Base-by-base conservation (phyloP, 1,140 invertebrate genomes). In the Aphaenogaster ashmeadi region DNA sequence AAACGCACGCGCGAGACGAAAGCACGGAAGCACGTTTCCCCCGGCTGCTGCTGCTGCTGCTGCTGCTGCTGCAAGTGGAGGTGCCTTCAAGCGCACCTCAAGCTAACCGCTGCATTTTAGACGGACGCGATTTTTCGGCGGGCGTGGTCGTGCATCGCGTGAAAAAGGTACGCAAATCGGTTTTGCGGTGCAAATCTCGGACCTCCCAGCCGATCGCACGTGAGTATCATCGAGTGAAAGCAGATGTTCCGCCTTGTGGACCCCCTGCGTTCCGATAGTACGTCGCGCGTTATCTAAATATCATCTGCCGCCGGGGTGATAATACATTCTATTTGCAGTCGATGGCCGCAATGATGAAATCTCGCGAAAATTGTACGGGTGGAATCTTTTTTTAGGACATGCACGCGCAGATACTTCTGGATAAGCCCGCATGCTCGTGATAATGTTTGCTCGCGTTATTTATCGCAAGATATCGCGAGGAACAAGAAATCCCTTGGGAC, bases 1-100 rank as follows among this genome's bases (percentile, higher is more conserved):
- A 91, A 91, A 91, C 90, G 90, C 90, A 91, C 87, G 90, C 90
- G 90, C 90, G 89, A 86, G 84, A 83, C 80, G 62, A 41, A 71
- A 74, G 79, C 50, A 62, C 38, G 52, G 33, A 72, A 75, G 56
- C 84, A 69, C 54, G 52, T 69, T 67, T 52, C 38, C 33, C 80
- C 38, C 33, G 8, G 64, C 21, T 64, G 56, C 38, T 58, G 62
- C 33, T 52, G 74, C 52, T 58, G 52, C 74, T 77, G 75, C 77
- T 79, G 75, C 75, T 64, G 60, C 77, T 44, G 67, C 67, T 74
- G 54, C 69, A 74, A 84, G 67, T 60, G 67, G 67, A 84, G 80
- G 54, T 56, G 44, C 54, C 71, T 84, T 75, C 41, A 21, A 84
- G 80, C 69, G 69, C 69, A 75, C 54, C 80, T 84, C 62, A 27